Evolutionary conservation across 2,888 invertebrate genomes (phyloP).

Genomic region (Sinelater perroti): DNA sequence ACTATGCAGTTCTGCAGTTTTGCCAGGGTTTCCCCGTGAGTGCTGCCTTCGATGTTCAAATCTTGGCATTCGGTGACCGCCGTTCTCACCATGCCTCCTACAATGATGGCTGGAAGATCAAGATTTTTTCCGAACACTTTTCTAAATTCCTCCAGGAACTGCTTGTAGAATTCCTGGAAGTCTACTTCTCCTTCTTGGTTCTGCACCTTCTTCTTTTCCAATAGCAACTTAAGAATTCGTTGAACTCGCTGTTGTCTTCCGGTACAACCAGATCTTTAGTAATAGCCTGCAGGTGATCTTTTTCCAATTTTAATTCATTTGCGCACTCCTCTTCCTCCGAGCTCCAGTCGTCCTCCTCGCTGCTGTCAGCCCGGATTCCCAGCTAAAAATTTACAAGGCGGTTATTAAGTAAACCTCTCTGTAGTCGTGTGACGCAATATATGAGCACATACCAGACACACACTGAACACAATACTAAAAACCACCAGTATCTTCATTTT

Average conservation of each 20-base stretch:
- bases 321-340: background rate
- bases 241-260: background rate
- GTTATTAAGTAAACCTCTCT: too few species aligned
- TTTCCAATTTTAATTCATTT: background rate
- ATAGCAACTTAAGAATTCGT: background rate
- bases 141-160: background rate
- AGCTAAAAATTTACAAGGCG: too few species aligned
- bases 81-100: background rate
- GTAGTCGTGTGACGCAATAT: too few species aligned
- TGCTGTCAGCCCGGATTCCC: too few species aligned
- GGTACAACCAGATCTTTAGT: background rate
- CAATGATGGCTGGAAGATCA: background rate
- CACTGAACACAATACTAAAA: background rate
- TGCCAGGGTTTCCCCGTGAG: background rate
- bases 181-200: background rate
- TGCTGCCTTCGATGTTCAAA: background rate
- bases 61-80: background rate
- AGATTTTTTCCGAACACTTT: background rate
- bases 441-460: background rate
- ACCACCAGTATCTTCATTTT: background rate
- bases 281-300: background rate
- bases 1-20: background rate
- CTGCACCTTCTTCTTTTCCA: slow-evolving; percentile 1
- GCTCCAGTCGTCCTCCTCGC: background rate
- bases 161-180: background rate